phyloP scores from a whole-genome alignment of 2,888 invertebrate genomes.

The Eupithecia abbreviata region DNA sequence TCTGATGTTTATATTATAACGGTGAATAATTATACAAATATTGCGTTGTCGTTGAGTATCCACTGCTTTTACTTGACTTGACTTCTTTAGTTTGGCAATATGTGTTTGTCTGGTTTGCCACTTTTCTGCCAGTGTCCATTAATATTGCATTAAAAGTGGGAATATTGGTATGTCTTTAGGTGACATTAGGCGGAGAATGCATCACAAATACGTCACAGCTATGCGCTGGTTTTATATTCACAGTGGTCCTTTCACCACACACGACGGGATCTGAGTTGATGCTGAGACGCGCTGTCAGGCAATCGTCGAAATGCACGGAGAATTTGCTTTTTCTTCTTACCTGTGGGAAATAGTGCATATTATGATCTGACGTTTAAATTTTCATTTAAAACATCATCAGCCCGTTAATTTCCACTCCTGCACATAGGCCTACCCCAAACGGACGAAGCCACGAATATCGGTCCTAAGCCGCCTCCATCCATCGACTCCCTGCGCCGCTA shows the following conservation, averaged over 20 bases:
- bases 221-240: background rate
- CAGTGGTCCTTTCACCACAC: conserved; percentile 53
- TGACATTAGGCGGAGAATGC: conserved; percentile 3
- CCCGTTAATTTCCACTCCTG: no score
- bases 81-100: no score
- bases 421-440: no score
- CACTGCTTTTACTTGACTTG: background rate
- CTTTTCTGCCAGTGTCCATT: background rate
- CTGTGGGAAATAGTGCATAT: conserved; percentile 43
- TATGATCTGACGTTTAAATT: background rate
- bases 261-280: conserved; percentile 65
- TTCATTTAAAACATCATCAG: no score
- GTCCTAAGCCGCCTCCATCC: no score
- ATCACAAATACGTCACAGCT: conserved; percentile 3
- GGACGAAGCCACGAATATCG: no score
- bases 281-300: conserved; percentile 57
- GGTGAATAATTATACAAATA: no score
- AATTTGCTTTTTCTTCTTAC: conserved; percentile 48
- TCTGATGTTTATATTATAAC: no score
- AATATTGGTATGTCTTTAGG: background rate
- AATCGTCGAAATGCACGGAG: conserved; percentile 62
- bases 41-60: background rate
- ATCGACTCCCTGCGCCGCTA: no score
- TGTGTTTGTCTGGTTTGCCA: no score
- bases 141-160: background rate